Conservation (phyloP, 2,888 invertebrate species). For the Drosophila paucipuncta region DNA sequence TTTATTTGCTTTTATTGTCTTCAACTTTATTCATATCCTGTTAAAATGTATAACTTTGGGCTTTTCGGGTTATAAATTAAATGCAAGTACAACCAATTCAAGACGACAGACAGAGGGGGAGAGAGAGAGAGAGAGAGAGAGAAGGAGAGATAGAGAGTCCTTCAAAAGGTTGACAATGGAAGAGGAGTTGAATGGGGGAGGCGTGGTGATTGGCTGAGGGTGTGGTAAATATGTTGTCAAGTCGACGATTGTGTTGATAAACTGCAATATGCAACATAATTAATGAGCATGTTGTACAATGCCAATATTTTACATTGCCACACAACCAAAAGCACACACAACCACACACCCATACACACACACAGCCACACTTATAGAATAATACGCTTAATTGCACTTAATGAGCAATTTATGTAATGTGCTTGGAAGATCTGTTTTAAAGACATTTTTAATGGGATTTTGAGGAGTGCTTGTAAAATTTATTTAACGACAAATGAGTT, state of each 20-base stretch:
- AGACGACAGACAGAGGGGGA: constrained; percentile 6
- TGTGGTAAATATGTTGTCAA: constrained; percentile 56
- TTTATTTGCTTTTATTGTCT: constrained; percentile 81
- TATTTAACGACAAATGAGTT: not conserved
- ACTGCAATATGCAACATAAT: constrained; percentile 79
- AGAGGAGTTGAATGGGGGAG: not conserved
- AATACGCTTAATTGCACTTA: constrained; percentile 67
- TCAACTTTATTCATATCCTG: constrained; percentile 81
- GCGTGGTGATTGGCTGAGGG: not conserved
- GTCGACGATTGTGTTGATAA: constrained; percentile 79
- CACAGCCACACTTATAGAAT: constrained; percentile 44
- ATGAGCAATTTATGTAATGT: constrained; percentile 71
- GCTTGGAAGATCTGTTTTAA: constrained; percentile 28
- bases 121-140: constrained; percentile 4
- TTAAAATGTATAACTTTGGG: constrained; percentile 81
- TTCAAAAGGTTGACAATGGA: constrained; percentile 8
- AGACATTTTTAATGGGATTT: constrained; percentile 7
- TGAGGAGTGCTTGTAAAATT: not conserved
- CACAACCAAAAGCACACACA: constrained; percentile 25
- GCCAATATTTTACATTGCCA: constrained; percentile 75
- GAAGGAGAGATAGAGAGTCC: constrained; percentile 1
- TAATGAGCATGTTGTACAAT: constrained; percentile 79
- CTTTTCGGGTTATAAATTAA: constrained; percentile 80
- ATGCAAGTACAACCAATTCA: constrained; percentile 60
- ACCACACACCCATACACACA: constrained; percentile 8